Percentiles rank a stretch among this genome's conserved stretches.
These are phyloP conservation scores for Arctopsyche grandis DNA, from an alignment of 1,140 invertebrate genomes.

Conservation along the genomic window DNA sequence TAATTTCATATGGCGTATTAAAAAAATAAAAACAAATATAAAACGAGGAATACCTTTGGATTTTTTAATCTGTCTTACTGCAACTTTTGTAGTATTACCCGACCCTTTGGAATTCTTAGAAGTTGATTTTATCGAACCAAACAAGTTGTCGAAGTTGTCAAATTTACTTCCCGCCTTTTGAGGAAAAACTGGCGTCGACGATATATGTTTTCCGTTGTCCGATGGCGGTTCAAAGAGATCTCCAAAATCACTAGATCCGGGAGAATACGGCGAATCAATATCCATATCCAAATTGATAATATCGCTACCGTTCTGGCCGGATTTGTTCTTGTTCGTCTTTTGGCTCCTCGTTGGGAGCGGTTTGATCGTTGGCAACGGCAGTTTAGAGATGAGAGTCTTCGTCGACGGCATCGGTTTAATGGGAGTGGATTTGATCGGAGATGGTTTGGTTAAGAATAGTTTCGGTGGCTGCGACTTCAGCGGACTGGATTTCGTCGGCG, in stretches of 20 bases:
- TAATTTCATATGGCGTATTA: not conserved
- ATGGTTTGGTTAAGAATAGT: constrained; percentile 65
- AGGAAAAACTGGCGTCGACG: constrained; percentile 46
- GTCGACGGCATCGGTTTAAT: constrained; percentile 65
- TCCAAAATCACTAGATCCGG: constrained; percentile 84
- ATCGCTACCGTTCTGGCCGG: constrained; percentile 64
- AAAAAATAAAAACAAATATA: constrained; percentile 13
- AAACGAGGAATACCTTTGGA: constrained; percentile 43
- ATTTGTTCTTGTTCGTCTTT: constrained; percentile 46
- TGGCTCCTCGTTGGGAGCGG: constrained; percentile 45
- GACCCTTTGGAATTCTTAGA: constrained; percentile 55
- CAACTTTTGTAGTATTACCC: constrained; percentile 60
- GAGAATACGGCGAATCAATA: constrained; percentile 85
- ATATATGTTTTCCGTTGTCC: constrained; percentile 62
- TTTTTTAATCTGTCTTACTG: constrained; percentile 65
- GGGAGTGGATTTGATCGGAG: constrained; percentile 66
- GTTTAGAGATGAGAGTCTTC: constrained; percentile 59
- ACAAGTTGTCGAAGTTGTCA: constrained; percentile 68
- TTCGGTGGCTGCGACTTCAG: constrained; percentile 57
- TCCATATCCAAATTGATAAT: constrained; percentile 73
- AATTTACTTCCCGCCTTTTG: constrained; percentile 61
- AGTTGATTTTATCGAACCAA: constrained; percentile 63
- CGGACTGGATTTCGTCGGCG: constrained; percentile 62
- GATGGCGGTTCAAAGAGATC: constrained; percentile 86
- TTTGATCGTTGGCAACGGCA: constrained; percentile 56